Evolutionary conservation across 2,797 vertebrate genomes (phyloP), one percentile per base, ranked within the genome.

Genomic region (Trachurus trachurus): DNA sequence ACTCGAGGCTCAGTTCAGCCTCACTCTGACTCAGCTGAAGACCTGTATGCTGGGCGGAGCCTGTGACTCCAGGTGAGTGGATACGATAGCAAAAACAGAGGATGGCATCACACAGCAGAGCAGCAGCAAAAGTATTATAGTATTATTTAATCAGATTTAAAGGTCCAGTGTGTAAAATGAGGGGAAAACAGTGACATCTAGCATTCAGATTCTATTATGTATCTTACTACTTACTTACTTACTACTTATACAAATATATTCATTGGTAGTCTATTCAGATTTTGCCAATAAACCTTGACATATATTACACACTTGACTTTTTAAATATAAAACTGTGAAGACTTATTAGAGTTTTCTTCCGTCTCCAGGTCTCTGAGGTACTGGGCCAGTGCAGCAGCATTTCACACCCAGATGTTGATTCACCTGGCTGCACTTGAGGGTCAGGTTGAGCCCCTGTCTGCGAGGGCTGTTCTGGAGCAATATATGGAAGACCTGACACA

Each of bases 21-120:
- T 93, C 40, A 82, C 34, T 22, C 91, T 95, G 49, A 95, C 94
- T 19, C 93, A 92, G 87, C 90, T 94, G 57, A 94, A 94, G 91
- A 83, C 64, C 65, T 89, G 86, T 39, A 84, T 94, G 67, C 85
- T 94, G 26, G 67, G 79, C 16, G 88, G 92, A 22, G 87, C 83
- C 82, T 93, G 92, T 34, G 87, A 90, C 75, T 91, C 93, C 74
- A 92, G 88, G 93, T 93, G 50, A 74, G 72, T 22, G n/a, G 9
- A 42, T 2, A 22, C 4, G 26, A 26, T 3, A 47, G 22, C 0
- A 31, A 26, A 6, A 63, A 4, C 11, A 15, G 21, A 64, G 42
- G 4, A 31, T 13, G 10, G 34, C n/a, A 22, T 52, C 13, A 59
- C 22, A 45, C 21, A 49, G 16, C 0, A 4, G 15, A 45, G 13